These are phyloP conservation scores for Elysia crispata DNA, from an alignment of 2,888 invertebrate genomes.

Conservation along the genomic window DNA sequence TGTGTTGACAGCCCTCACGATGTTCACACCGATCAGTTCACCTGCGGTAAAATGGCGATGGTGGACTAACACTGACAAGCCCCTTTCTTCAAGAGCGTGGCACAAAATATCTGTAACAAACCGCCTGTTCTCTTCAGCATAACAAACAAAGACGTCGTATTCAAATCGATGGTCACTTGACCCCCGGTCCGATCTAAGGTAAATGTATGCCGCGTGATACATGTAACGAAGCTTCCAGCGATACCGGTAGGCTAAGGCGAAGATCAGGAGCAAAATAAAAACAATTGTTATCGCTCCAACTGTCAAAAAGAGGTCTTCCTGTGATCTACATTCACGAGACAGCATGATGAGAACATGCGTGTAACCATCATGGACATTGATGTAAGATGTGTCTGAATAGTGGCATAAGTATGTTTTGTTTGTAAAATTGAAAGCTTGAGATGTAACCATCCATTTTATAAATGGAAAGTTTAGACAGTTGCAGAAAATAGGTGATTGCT, in stretches of 20 bases:
- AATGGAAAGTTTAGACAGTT: constrained; percentile 32
- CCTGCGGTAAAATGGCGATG: constrained; percentile 34
- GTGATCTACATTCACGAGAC: constrained; percentile 2
- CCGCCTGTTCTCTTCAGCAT: constrained; percentile 36
- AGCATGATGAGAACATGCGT: not conserved
- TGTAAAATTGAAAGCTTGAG: not conserved
- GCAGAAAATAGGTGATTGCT: constrained; percentile 18
- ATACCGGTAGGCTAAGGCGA: constrained; percentile 31
- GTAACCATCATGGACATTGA: not conserved
- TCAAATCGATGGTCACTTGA: not conserved
- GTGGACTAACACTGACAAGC: constrained; percentile 39
- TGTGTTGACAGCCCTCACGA: constrained; percentile 42
- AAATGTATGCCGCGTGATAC: constrained; percentile 36
- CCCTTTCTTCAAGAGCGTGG: not conserved
- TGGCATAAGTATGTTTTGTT: not conserved
- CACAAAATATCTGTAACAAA: constrained; percentile 33
- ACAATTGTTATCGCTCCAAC: not conserved
- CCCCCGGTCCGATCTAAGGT: not conserved
- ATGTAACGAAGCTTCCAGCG: constrained; percentile 46
- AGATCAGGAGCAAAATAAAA: not conserved
- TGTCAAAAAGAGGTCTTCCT: constrained; percentile 5
- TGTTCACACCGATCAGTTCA: constrained; percentile 41
- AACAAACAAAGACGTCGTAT: constrained; percentile 47
- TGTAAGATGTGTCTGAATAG: constrained; percentile 7
- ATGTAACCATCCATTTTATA: constrained; percentile 25